A percentile compares a stretch with the other conserved stretches of the same genome.
phyloP scores from a whole-genome alignment of 2,888 invertebrate species.

The Pandemis heparana region DNA sequence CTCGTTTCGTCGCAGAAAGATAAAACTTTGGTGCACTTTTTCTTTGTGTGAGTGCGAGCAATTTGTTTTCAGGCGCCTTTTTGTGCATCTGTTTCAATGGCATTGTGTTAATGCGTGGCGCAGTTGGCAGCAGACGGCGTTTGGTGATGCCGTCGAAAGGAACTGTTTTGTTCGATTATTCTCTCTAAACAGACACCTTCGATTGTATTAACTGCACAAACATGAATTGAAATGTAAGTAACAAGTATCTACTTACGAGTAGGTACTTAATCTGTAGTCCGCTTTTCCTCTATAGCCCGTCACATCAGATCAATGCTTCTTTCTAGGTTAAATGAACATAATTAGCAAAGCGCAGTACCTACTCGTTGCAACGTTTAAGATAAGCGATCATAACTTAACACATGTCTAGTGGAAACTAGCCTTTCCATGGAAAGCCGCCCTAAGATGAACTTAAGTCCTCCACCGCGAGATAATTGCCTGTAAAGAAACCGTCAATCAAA shows the following conservation, averaged over 20 bases:
- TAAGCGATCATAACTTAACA: no score
- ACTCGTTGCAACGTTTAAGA: no score
- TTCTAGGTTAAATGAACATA: no score
- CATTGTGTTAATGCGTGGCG: slow-evolving; percentile 1
- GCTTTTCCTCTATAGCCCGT: no score
- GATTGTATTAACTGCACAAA: no score
- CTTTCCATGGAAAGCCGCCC: not conserved
- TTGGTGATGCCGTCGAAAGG: slow-evolving; percentile 1
- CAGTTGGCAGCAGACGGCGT: not conserved
- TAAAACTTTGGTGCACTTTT: slow-evolving; percentile 55
- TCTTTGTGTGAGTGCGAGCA: slow-evolving; percentile 60
- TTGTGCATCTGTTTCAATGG: slow-evolving; percentile 3
- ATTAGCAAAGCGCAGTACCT: no score
- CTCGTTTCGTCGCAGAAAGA: slow-evolving; percentile 70
- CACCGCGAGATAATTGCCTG: slow-evolving; percentile 7
- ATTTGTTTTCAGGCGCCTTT: slow-evolving; percentile 60
- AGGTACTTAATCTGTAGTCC: no score
- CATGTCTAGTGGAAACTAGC: not conserved
- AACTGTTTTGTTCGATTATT: not conserved
- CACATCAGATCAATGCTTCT: no score
- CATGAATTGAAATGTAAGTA: no score
- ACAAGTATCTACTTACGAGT: no score
- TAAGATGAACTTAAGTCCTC: not conserved
- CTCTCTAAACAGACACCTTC: not conserved
- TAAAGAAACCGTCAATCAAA: slow-evolving; percentile 13